These are phyloP conservation scores for Glaucopsyche alexis DNA, from an alignment of 2,888 invertebrate genomes.

Conservation along the genomic window DNA sequence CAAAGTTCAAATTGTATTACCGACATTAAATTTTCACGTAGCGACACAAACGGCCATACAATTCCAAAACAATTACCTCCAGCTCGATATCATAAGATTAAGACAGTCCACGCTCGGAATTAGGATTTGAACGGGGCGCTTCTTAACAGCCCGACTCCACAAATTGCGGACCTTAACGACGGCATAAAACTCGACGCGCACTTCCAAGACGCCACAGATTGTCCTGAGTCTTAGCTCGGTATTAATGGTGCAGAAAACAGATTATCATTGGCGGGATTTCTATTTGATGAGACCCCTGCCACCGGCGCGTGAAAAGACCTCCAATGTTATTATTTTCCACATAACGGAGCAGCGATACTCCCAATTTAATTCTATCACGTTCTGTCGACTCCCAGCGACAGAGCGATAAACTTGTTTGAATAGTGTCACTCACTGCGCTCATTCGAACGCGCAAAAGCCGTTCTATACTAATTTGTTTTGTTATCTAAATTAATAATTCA, in stretches of 20 bases:
- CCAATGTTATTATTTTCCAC: slow-evolving; percentile 80
- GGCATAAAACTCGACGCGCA: slow-evolving; percentile 76
- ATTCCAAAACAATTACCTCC: slow-evolving; percentile 79
- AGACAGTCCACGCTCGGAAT: slow-evolving; percentile 77
- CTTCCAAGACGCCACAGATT: slow-evolving; percentile 76
- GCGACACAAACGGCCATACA: slow-evolving; percentile 46
- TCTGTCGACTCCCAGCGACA: slow-evolving; percentile 76
- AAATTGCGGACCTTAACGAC: slow-evolving; percentile 80
- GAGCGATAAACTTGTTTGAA: slow-evolving; percentile 73
- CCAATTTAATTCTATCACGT: slow-evolving; percentile 79
- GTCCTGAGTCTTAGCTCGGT: slow-evolving; percentile 78
- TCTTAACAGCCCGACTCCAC: slow-evolving; percentile 77
- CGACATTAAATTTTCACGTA: slow-evolving; percentile 21
- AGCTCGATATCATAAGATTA: slow-evolving; percentile 78
- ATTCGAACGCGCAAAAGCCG: slow-evolving; percentile 10
- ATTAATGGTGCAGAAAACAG: slow-evolving; percentile 82
- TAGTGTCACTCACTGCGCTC: slow-evolving; percentile 39
- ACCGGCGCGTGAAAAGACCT: slow-evolving; percentile 76
- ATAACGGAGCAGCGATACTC: slow-evolving; percentile 72
- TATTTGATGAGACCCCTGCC: slow-evolving; percentile 76
- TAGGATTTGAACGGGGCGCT: slow-evolving; percentile 72
- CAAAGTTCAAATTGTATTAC: slow-evolving; percentile 2
- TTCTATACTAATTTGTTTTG: slow-evolving; percentile 16
- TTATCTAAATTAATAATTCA: background rate
- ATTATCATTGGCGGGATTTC: slow-evolving; percentile 80